These are phyloP conservation scores for Pachycephala philippinensis DNA, from an alignment of 2,113 vertebrate genomes.

Conservation along the genomic window DNA sequence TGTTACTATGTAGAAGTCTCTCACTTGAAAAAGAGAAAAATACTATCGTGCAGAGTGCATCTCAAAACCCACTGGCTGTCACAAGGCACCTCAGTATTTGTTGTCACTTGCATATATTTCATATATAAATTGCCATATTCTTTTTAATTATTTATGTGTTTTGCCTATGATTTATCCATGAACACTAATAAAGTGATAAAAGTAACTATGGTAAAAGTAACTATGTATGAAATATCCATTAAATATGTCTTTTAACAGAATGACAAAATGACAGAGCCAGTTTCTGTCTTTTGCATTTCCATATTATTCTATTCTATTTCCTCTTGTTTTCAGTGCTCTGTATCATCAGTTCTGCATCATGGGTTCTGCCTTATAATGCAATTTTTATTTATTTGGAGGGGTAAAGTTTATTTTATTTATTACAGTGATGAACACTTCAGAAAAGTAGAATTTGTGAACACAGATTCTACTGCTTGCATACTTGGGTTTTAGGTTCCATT, in stretches of 20 bases:
- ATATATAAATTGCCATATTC: not conserved
- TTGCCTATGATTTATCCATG: not conserved
- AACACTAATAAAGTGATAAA: not conserved
- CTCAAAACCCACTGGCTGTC: not conserved
- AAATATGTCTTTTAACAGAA: not conserved
- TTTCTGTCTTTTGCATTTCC: not conserved
- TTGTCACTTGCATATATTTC: not conserved
- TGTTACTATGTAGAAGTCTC: not conserved
- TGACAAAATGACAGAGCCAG: not conserved
- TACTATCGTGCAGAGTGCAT: rapidly evolving
- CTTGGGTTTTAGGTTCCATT: not conserved
- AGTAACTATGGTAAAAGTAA: not conserved
- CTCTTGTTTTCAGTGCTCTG: not conserved
- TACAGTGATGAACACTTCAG: rapidly evolving
- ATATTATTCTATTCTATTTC: not conserved
- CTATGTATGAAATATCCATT: not conserved
- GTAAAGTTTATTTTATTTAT: not conserved
- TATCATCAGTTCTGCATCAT: not conserved
- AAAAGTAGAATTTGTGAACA: not conserved
- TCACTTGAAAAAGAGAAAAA: not conserved
- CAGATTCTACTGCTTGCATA: not conserved
- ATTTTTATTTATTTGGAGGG: not conserved
- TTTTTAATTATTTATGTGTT: not conserved
- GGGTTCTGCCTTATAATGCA: not conserved
- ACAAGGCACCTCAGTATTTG: not conserved